These are phyloP conservation scores for Daubentonia madagascariensis DNA, from an alignment of 2,113 vertebrate genomes.

Conservation along the genomic window DNA sequence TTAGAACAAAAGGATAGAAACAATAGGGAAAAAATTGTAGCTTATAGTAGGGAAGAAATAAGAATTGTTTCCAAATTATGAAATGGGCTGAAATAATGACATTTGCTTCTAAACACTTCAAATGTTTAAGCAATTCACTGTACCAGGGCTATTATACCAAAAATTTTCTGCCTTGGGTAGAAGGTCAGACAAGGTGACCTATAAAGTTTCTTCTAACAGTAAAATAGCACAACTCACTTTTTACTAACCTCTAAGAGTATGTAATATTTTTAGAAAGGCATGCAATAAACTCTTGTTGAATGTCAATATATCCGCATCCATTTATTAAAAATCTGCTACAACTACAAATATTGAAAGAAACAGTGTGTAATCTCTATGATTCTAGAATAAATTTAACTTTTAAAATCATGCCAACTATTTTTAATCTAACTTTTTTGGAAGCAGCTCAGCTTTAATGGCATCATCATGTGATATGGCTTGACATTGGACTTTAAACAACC, in stretches of 20 bases:
- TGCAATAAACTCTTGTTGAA: neutral
- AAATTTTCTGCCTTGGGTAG: neutral
- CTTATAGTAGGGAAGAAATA: neutral
- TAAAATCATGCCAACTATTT: neutral
- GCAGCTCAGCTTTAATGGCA: neutral
- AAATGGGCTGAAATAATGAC: neutral
- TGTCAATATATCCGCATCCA: neutral
- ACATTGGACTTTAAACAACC: neutral
- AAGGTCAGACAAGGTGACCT: neutral
- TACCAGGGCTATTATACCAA: neutral
- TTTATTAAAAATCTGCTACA: neutral
- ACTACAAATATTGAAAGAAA: neutral
- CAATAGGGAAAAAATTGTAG: neutral
- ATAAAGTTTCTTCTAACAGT: neutral
- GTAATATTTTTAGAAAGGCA: neutral
- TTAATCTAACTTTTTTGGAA: neutral
- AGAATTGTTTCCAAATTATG: neutral
- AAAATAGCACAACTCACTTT: neutral
- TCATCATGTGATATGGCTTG: neutral
- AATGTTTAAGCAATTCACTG: neutral
- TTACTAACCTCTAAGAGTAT: neutral
- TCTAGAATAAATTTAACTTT: slow-evolving; percentile 14
- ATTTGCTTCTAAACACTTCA: neutral
- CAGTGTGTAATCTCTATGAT: neutral
- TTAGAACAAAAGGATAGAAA: neutral